Base-by-base conservation (phyloP, 2,797 vertebrate genomes). In the Ceyx erithaca region DNA sequence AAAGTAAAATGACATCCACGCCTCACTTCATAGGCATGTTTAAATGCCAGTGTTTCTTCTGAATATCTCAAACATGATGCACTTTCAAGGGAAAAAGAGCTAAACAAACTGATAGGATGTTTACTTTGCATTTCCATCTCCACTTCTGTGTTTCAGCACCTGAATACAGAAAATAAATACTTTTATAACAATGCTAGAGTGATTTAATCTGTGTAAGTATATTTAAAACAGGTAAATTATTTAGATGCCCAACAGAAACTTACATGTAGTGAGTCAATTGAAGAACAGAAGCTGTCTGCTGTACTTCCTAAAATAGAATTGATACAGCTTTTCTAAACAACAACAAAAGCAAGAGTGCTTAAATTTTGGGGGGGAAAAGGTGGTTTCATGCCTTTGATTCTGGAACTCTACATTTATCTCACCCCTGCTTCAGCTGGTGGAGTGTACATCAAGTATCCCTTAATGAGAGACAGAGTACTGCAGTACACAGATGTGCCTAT, bases 401-500 rank as follows among this genome's bases (percentile, higher is more conserved):
- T 66, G 35, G 15, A 89, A 67, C n/a, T 71, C 79, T 28, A 41
- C 49, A 62, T 83, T 85, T 78, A 83, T 46, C 40, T 81, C 58
- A 71, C 46, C 35, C 21, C 0, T 79, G 55, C 17, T 89, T 78
- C n/a, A 49, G 5, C 45, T 80, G 79, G 30, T 80, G 33, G 21
- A 77, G 46, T 7, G 6, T 57, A 75, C 76, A 77, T 51, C 61
- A 80, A 78, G 54, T n/a, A 82, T 55, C 15, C 43, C 76, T 40
- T n/a, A 11, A n/a, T 54, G 21, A 73, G 61, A 95, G 58, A 94
- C 86, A 92, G 89, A 92, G 79, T 93, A 71, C 79, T 89, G 71
- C 84, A 95, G 84, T 75, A 85, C 82, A 90, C 90, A 95, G 90
- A 96, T 95, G 93, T 94, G 93, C 71, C 93, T 93, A 77, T 94